These are phyloP conservation scores for Sebastes aleutianus DNA, from an alignment of 2,797 vertebrate genomes.

Conservation along the genomic window DNA sequence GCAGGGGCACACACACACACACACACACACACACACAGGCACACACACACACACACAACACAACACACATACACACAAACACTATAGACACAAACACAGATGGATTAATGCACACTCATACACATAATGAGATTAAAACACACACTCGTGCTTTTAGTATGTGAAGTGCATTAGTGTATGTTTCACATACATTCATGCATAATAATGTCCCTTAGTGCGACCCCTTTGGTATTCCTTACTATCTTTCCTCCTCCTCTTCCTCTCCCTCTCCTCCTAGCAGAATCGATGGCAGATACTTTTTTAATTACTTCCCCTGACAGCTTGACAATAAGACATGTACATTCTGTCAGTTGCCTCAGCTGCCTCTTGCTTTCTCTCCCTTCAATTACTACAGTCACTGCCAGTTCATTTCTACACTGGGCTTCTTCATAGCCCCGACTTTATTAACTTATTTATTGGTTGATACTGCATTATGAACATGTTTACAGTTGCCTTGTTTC, in stretches of 20 bases:
- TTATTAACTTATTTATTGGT: not conserved
- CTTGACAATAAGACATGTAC: conserved; percentile 35
- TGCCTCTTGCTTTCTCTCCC: not conserved
- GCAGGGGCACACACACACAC: not conserved
- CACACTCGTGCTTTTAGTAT: not conserved
- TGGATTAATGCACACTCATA: not conserved
- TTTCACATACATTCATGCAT: not conserved
- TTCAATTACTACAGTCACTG: conserved; percentile 19
- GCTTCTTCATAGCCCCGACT: not conserved
- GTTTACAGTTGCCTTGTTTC: not conserved
- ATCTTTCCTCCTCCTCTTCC: not conserved
- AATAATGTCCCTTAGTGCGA: not conserved
- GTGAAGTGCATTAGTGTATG: not conserved
- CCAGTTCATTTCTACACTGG: not conserved
- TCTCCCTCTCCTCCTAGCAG: not conserved
- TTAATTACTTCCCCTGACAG: conserved; percentile 50
- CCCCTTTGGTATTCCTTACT: not conserved
- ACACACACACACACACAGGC: not conserved
- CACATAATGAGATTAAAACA: not conserved
- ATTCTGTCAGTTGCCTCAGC: conserved; percentile 21
- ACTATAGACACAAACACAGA: not conserved
- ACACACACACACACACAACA: not conserved
- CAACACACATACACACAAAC: not conserved
- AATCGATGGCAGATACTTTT: conserved; percentile 47
- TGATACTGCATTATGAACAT: not conserved